These are phyloP conservation scores for Dascyllus trimaculatus DNA, from an alignment of 2,113 vertebrate species.

Conservation along the genomic window DNA sequence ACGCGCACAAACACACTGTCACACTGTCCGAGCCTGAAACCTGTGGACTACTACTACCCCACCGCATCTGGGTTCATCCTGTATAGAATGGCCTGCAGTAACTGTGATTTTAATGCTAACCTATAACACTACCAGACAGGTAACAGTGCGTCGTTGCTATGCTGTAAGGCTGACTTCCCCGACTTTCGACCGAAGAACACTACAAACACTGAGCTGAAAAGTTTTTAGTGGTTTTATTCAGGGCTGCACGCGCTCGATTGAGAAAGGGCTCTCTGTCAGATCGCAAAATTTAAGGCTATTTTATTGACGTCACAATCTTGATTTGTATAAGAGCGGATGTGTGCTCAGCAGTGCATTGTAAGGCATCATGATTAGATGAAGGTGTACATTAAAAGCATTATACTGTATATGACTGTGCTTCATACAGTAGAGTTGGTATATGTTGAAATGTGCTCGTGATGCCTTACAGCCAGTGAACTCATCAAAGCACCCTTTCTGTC, in stretches of 20 bases:
- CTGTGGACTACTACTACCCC: slow-evolving; percentile 57
- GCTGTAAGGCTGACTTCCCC: slow-evolving; percentile 43
- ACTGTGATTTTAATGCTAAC: slow-evolving; percentile 60
- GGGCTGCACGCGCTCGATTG: not conserved
- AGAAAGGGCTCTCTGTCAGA: slow-evolving; percentile 42
- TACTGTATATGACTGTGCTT: slow-evolving; percentile 23
- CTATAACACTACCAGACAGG: slow-evolving; percentile 58
- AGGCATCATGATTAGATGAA: slow-evolving; percentile 41
- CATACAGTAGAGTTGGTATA: slow-evolving; percentile 27
- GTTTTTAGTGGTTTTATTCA: slow-evolving; percentile 50
- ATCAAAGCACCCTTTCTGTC: slow-evolving; percentile 38
- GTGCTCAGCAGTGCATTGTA: slow-evolving; percentile 46
- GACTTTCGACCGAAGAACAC: slow-evolving; percentile 36
- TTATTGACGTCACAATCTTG: slow-evolving; percentile 23
- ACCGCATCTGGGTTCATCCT: slow-evolving; percentile 33
- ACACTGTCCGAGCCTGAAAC: slow-evolving; percentile 47
- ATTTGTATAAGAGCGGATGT: slow-evolving; percentile 84
- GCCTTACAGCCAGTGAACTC: slow-evolving; percentile 48
- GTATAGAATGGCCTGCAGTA: slow-evolving; percentile 52
- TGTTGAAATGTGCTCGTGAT: slow-evolving; percentile 63
- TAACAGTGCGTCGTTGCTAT: slow-evolving; percentile 39
- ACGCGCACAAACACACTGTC: slow-evolving; percentile 21
- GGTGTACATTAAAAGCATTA: slow-evolving; percentile 48
- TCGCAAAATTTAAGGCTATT: slow-evolving; percentile 25
- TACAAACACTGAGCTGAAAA: slow-evolving; percentile 44